phyloP scores from a whole-genome alignment of 2,797 vertebrate genomes.

The Morus bassanus region DNA sequence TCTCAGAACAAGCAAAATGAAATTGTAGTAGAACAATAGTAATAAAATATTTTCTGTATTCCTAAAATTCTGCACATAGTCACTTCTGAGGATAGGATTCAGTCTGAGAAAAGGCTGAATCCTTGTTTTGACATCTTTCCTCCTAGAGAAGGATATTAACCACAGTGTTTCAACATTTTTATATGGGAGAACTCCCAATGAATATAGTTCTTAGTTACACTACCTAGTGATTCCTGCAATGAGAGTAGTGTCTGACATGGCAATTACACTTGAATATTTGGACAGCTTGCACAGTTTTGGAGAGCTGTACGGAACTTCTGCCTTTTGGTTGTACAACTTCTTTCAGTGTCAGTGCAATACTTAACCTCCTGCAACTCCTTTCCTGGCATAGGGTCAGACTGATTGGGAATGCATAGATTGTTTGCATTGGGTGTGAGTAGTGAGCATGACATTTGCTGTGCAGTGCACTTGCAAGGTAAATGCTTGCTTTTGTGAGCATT shows the following conservation, averaged over 20 bases:
- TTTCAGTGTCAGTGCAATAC: not conserved
- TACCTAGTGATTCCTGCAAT: not conserved
- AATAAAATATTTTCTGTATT: not conserved
- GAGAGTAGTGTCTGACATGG: not conserved
- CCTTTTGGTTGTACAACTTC: not conserved
- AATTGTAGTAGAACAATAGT: not conserved
- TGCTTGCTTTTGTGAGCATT: not conserved
- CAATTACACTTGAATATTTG: not conserved
- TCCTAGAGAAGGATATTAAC: not conserved
- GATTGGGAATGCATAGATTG: not conserved
- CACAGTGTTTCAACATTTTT: not conserved
- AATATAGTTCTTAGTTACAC: not conserved
- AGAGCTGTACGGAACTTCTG: not conserved
- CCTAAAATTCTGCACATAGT: not conserved
- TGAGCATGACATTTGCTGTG: not conserved
- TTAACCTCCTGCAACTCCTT: not conserved
- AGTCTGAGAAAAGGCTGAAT: no score
- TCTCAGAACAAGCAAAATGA: not conserved
- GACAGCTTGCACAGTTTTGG: not conserved
- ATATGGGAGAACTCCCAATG: not conserved
- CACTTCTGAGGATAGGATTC: not conserved
- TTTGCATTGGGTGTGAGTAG: not conserved
- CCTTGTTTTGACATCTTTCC: not conserved
- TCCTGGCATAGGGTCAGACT: not conserved
- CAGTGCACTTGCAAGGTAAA: not conserved